A percentile compares a stretch with the other conserved stretches of the same genome.
phyloP scores from a whole-genome alignment of 1,140 invertebrate genomes.

The Battus philenor region DNA sequence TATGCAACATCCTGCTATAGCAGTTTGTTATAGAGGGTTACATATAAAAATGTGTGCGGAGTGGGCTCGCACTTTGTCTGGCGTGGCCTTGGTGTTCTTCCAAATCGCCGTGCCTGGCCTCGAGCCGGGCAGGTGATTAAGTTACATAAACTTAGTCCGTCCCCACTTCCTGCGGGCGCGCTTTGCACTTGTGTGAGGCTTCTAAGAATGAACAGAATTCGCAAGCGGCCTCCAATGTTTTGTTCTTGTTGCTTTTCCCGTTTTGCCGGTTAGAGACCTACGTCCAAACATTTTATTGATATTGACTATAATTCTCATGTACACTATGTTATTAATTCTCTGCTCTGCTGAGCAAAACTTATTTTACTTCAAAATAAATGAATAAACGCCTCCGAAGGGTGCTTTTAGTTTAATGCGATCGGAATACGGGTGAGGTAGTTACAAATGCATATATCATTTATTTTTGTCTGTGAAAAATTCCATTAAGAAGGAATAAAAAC shows the following conservation, averaged over 20 bases:
- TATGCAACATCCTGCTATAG: conserved; percentile 72
- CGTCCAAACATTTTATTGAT: not conserved
- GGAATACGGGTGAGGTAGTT: too few species aligned
- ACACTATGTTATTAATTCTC: too few species aligned
- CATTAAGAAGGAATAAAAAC: conserved; percentile 35
- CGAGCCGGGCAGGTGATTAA: conserved; percentile 71
- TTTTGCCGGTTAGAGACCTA: conserved; percentile 22
- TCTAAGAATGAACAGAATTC: conserved; percentile 70
- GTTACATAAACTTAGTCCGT: conserved; percentile 73
- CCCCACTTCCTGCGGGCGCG: conserved; percentile 71
- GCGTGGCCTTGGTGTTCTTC: conserved; percentile 69
- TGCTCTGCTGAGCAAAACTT: too few species aligned
- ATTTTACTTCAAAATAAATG: too few species aligned
- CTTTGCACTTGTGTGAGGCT: conserved; percentile 68
- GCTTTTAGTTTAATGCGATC: too few species aligned
- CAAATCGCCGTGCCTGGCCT: conserved; percentile 54
- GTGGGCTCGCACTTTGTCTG: conserved; percentile 51
- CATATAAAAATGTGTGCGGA: conserved; percentile 49
- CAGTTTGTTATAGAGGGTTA: conserved; percentile 46
- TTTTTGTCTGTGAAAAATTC: conserved; percentile 21
- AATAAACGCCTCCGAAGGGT: too few species aligned
- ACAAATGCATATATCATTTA: too few species aligned
- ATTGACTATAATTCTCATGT: too few species aligned
- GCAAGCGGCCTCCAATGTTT: conserved; percentile 56
- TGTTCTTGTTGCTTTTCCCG: conserved; percentile 57